Evolutionary conservation across 2,797 vertebrate genomes (phyloP).

Genomic region (Halcyon smyrnensis): DNA sequence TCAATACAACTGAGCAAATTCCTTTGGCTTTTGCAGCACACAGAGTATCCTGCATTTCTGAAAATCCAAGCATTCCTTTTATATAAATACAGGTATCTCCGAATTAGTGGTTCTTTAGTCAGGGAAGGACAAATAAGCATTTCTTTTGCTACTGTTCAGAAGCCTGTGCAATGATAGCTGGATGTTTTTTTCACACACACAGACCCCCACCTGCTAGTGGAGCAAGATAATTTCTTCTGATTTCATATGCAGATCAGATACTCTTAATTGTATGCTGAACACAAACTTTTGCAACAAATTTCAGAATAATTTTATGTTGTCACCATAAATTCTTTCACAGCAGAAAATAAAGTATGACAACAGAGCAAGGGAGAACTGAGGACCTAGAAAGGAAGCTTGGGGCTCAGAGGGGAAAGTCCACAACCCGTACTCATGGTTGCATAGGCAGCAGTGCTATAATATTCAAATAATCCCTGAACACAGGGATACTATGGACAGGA

Average conservation of each 20-base stretch:
- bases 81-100: not conserved
- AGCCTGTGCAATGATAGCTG: not conserved
- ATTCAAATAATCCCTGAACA: not conserved
- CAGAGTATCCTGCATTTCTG: not conserved
- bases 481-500: fast-evolving
- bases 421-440: not conserved
- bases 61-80: not conserved
- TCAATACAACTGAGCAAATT: not conserved
- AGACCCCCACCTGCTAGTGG: not conserved
- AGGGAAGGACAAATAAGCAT: not conserved
- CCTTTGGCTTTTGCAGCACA: not conserved
- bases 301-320: not conserved
- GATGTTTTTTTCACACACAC: not conserved
- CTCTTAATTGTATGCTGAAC: not conserved
- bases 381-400: not conserved
- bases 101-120: not conserved
- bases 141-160: not conserved
- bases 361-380: not conserved
- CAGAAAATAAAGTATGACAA: not conserved
- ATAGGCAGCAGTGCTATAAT: not conserved
- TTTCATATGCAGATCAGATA: not conserved
- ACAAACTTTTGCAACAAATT: not conserved
- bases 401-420: not conserved
- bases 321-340: not conserved
- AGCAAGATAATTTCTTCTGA: not conserved